Evolutionary conservation across 2,888 invertebrate species (phyloP), one percentile per base, ranked within the genome.

Genomic region (Megastigmus dorsalis): DNA sequence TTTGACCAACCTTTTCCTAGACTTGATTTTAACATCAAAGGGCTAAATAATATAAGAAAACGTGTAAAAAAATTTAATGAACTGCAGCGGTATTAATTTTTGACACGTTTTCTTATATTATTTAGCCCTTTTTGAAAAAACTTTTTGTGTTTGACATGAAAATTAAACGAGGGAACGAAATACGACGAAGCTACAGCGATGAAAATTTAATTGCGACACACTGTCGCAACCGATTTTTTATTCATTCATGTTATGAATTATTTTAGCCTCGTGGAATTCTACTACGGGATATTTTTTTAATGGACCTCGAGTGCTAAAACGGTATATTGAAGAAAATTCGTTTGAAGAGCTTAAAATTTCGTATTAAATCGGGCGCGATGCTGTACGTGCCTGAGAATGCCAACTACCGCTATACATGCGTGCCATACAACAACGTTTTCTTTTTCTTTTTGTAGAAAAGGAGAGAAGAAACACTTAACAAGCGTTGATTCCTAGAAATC

Each of bases 301-400:
- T 13, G 52, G 13, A 41, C n/a, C 5, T n/a, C n/a, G 30, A 33
- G 18, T 33, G 13, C 10, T 23, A 23, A 38, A 59, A 23, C 10
- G n/a, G 57, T 23, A 38, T 59, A 23, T 28, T 41, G 38, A 59
- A 59, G 38, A 7, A 18, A 41, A 41, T 38, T 36, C 26, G 38
- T 20, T 38, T 38, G n/a, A 13, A 41, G 57, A 41, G 41, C 13
- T 23, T 38, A 41, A 59, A 59, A 41, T 55, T 52, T 52, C 28
- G 10, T 28, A 52, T 55, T 55, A 55, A 55, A 55, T 33, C 28
- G 28, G 7, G 52, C n/a, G 28, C n/a, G n/a, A 52, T 28, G 28
- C 52, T 36, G 55, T 18, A 18, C 18, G 33, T 20, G 33, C 15
- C 4, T 18, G 18, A 33, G 55, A 55, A 55, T 33, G 20, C 33